Evolutionary conservation across 2,888 invertebrate genomes (phyloP), one percentile per base, ranked within the genome.

Genomic region (Ophion slaviceki): DNA sequence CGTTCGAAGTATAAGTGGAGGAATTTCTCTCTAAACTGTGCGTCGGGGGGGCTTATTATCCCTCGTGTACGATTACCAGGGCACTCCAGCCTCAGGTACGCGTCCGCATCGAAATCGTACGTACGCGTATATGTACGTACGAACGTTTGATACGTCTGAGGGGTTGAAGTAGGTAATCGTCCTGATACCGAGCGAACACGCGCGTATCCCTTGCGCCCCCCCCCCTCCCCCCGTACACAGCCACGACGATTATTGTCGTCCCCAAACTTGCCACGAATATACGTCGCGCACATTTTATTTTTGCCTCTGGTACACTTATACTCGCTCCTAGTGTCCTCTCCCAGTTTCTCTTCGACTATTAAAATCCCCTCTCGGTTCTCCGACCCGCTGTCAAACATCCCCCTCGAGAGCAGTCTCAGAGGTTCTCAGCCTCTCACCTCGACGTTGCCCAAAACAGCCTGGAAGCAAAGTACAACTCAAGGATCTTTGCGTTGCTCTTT

Each of bases 11-110:
- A 36, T 62, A 62, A 76, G 53, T 4, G 45, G 36, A 36, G 59
- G 75, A 70, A 62, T 32, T 53, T 72, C 74, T 75, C 40, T 57
- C 5, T 32, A 5, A 47, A 10, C 14, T 10, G 36, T n/a, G 20
- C 10, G 71, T 36, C n/a, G n/a, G 20, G n/a, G 71, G 80, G 85
- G 75, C 87, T 86, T 88, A 88, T 88, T 88, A 87, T 87, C 86
- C 85, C 87, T 76, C 87, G 76, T 88, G 82, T 84, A 83, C 81
- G 75, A 80, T 83, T 86, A 83, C 86, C 87, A 59, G 72, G 82
- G 79, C 79, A 86, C 83, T 72, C 80, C 75, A 77, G 76, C 79
- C 74, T 79, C 85, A 82, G 79, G 79, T 82, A 76, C 66, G 71
- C 79, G 14, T 77, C 28, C 59, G 78, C 70, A 76, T 82, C 62